Base-by-base conservation (phyloP, 2,797 vertebrate genomes). In the Enoplosus armatus region DNA sequence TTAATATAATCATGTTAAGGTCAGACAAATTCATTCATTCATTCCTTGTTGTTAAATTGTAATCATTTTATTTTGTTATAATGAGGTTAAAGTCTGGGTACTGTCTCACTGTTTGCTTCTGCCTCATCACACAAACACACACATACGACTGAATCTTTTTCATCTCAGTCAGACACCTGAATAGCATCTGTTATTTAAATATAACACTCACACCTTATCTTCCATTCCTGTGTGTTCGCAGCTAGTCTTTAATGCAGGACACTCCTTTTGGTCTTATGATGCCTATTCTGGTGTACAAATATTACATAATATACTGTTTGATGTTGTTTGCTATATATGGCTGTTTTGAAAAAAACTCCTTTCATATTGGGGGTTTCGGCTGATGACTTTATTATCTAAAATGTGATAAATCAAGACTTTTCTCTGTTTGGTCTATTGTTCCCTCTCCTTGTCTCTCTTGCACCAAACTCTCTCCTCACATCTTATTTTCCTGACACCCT, bases 1-100 rank as follows among this genome's bases (percentile, higher is more conserved):
- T 71, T 60, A 16, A 58, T 15, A 37, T 72, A 78, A 85, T 71
- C 39, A 16, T 6, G 20, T 79, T 80, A 50, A 12, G 22, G 41
- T 48, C 79, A 50, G 64, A 67, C 16, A 79, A 72, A 85, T 85
- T 41, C 0, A 85, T 86, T 79, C 79, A 20, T 54, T 24, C n/a
- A n/a, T n/a, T n/a, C n/a, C n/a, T 29, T 45, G 27, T 77, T 82
- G 61, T 79, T 74, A 50, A 65, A 54, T 69, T 77, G 58, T 59
- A 77, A 75, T 78, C n/a, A 24, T 58, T 77, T 83, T 31, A 83
- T 80, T 79, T 72, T 58, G 18, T 62, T 26, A 39, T 74, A 78
- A 85, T 35, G 1, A 45, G 50, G 55, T 74, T 83, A 66, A 72
- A 14, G 69, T 56, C 60, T 62, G 54, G 70, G 33, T 55, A 72